Conservation (phyloP, 2,888 invertebrate species). For the Epistrophe grossulariae region DNA sequence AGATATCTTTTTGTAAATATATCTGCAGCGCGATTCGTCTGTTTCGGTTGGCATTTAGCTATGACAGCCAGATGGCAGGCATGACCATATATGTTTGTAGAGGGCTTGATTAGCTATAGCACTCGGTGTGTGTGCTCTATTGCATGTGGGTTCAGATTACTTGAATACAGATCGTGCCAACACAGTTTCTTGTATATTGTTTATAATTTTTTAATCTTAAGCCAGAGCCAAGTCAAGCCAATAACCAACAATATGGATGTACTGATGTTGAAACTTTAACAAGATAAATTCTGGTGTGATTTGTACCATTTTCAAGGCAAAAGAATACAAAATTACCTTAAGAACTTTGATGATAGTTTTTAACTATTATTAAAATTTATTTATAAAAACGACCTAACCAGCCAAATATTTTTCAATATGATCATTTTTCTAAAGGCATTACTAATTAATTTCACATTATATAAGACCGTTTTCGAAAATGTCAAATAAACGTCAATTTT, state of each 20-base stretch:
- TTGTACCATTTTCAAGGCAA: too few species aligned
- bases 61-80: conserved; percentile 69
- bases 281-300: too few species aligned
- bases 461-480: too few species aligned
- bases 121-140: conserved; percentile 36
- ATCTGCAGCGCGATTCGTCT: conserved; percentile 41
- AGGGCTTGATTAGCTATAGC: conserved; percentile 70
- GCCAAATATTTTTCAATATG: too few species aligned
- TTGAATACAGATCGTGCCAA: conserved; percentile 51
- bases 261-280: neutral
- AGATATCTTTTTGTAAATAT: neutral
- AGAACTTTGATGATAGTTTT: too few species aligned
- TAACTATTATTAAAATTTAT: too few species aligned
- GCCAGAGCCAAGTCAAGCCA: neutral
- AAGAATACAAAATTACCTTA: too few species aligned
- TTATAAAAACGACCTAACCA: too few species aligned
- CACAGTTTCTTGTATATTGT: conserved; percentile 7
- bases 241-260: neutral
- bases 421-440: too few species aligned
- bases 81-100: conserved; percentile 67
- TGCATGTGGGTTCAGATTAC: conserved; percentile 64
- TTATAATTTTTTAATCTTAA: neutral
- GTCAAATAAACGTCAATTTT: too few species aligned
- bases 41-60: conserved; percentile 70
- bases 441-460: too few species aligned